phyloP scores from a whole-genome alignment of 2,113 vertebrate species.

The Glaucomys volans region DNA sequence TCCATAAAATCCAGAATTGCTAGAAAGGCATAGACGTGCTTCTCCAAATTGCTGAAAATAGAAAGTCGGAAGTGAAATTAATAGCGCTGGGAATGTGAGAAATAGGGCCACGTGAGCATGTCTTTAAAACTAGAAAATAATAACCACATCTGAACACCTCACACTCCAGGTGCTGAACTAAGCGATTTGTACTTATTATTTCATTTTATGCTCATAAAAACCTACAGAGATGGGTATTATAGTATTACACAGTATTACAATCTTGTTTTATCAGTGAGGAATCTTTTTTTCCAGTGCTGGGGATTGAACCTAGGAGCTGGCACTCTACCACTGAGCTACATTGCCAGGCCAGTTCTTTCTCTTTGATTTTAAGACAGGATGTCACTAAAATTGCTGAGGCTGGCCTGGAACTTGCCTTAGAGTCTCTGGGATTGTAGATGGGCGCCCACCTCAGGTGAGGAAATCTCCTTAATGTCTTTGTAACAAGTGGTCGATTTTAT shows the following conservation, averaged over 20 bases:
- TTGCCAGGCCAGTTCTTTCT: too few relatives aligned
- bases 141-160: neutral
- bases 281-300: neutral
- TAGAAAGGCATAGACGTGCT: constrained; percentile 47
- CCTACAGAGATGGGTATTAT: neutral
- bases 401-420: too few relatives aligned
- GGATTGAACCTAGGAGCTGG: too few relatives aligned
- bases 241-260: neutral
- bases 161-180: neutral
- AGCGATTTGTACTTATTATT: neutral
- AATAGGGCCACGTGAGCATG: neutral
- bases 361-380: too few relatives aligned
- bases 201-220: neutral
- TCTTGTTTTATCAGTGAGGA: neutral
- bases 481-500: too few relatives aligned
- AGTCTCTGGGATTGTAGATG: too few relatives aligned
- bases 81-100: neutral
- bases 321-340: too few relatives aligned
- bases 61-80: constrained; percentile 61
- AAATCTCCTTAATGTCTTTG: too few relatives aligned
- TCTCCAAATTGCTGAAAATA: constrained; percentile 54
- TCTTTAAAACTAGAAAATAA: neutral
- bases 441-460: too few relatives aligned
- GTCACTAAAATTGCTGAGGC: too few relatives aligned
- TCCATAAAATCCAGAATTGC: constrained; percentile 49